Evolutionary conservation across 2,113 vertebrate species (phyloP).

Genomic region (Gorsachius goisagi): DNA sequence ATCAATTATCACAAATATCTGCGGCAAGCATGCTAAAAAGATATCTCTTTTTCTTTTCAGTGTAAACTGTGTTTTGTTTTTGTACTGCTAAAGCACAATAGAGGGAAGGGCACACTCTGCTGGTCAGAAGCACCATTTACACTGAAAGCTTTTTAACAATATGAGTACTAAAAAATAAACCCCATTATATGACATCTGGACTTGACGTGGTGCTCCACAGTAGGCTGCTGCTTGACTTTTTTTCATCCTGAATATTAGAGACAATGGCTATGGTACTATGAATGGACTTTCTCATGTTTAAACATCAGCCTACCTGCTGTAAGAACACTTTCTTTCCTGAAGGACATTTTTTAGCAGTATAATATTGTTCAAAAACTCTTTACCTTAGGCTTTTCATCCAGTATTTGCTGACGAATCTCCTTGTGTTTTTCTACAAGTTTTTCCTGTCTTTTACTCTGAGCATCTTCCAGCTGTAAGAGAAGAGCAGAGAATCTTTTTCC

Average conservation of each 20-base stretch:
- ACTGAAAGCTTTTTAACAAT: background rate
- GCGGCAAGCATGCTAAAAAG: constrained; percentile 41
- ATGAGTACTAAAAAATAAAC: background rate
- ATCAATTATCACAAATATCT: background rate
- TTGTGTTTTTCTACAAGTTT: constrained; percentile 93
- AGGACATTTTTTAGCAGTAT: background rate
- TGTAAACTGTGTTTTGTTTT: constrained; percentile 49
- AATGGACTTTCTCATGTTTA: background rate
- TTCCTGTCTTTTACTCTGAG: constrained; percentile 93
- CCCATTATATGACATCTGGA: background rate
- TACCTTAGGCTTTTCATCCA: constrained; percentile 98
- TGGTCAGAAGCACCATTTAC: constrained; percentile 43
- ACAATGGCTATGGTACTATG: background rate
- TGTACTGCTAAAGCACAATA: background rate
- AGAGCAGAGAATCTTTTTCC: background rate
- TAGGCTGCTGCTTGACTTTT: background rate
- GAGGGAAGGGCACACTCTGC: constrained; percentile 59
- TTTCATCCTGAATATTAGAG: background rate
- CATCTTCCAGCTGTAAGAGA: constrained; percentile 89
- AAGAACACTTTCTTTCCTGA: background rate
- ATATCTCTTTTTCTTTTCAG: constrained; percentile 42
- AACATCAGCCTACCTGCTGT: constrained; percentile 12
- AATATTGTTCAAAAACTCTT: constrained; percentile 15
- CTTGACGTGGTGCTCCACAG: background rate
- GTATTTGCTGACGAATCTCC: constrained; percentile 94